A percentile compares a stretch with the other conserved stretches of the same genome.
These are phyloP conservation scores for Hoplostethus atlanticus DNA, from an alignment of 2,797 vertebrate genomes.

Conservation along the genomic window DNA sequence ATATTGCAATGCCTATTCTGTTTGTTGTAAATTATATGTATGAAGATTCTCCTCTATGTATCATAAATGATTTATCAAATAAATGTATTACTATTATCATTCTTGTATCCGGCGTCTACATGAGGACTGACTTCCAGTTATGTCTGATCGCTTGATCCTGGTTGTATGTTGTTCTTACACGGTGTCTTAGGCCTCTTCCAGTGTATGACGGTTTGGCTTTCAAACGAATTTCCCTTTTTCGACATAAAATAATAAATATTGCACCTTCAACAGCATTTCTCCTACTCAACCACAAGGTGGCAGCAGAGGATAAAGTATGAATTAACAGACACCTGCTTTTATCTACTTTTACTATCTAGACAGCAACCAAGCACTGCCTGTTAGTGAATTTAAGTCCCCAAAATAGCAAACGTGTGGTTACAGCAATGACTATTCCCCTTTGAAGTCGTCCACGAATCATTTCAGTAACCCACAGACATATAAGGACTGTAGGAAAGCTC, in stretches of 20 bases:
- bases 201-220: neutral
- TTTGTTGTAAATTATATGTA: conserved; percentile 52
- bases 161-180: neutral
- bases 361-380: neutral
- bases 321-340: neutral
- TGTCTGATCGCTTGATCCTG: neutral
- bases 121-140: neutral
- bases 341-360: neutral
- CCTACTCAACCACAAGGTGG: conserved; percentile 60
- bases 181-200: neutral
- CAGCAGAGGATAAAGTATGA: conserved; percentile 18
- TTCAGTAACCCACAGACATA: neutral
- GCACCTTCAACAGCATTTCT: conserved; percentile 17
- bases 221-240: too few relatives aligned
- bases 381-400: neutral
- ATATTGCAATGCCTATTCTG: conserved; percentile 4
- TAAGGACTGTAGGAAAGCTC: neutral
- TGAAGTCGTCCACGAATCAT: neutral
- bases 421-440: neutral
- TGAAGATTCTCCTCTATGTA: conserved; percentile 43
- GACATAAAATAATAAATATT: neutral
- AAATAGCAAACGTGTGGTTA: neutral
- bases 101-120: neutral
- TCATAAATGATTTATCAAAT: conserved; percentile 66
- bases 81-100: conserved; percentile 47